Conservation (phyloP, 2,797 vertebrate species). For the Odontamblyopus lacepedii region DNA sequence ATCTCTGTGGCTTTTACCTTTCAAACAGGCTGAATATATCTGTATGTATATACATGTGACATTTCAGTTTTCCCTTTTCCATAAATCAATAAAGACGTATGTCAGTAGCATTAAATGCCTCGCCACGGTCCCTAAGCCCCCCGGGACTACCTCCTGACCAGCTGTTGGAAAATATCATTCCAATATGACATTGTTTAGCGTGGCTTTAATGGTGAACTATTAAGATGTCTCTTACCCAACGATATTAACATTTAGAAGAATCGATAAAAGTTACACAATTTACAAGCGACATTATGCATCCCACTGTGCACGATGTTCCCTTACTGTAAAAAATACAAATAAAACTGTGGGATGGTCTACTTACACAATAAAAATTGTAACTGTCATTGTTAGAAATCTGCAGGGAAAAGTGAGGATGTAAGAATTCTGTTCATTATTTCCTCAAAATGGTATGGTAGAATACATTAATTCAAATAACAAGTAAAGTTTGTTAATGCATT, state of each 20-base stretch:
- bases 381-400: slow-evolving; percentile 33
- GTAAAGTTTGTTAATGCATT: no score
- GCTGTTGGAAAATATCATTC: slow-evolving; percentile 82
- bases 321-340: background rate
- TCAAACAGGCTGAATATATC: slow-evolving; percentile 45
- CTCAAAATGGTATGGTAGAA: background rate
- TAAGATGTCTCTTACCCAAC: slow-evolving; percentile 67
- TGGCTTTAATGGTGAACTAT: slow-evolving; percentile 76
- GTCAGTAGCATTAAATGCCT: slow-evolving; percentile 49
- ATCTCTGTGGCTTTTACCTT: slow-evolving; percentile 25
- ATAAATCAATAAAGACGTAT: slow-evolving; percentile 68
- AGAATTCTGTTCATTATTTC: background rate
- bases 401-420: background rate
- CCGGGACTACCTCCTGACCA: slow-evolving; percentile 63
- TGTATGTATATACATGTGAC: slow-evolving; percentile 49
- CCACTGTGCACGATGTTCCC: slow-evolving; percentile 24
- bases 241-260: slow-evolving; percentile 81
- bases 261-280: slow-evolving; percentile 77
- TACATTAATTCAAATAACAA: background rate
- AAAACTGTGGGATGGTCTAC: background rate
- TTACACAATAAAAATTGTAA: slow-evolving; percentile 23
- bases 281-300: slow-evolving; percentile 65
- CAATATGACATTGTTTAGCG: slow-evolving; percentile 75
- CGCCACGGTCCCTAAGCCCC: slow-evolving; percentile 27
- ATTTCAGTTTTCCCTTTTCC: slow-evolving; percentile 50